Evolutionary conservation across 2,113 vertebrate genomes (phyloP).

Genomic region (Numida meleagris): DNA sequence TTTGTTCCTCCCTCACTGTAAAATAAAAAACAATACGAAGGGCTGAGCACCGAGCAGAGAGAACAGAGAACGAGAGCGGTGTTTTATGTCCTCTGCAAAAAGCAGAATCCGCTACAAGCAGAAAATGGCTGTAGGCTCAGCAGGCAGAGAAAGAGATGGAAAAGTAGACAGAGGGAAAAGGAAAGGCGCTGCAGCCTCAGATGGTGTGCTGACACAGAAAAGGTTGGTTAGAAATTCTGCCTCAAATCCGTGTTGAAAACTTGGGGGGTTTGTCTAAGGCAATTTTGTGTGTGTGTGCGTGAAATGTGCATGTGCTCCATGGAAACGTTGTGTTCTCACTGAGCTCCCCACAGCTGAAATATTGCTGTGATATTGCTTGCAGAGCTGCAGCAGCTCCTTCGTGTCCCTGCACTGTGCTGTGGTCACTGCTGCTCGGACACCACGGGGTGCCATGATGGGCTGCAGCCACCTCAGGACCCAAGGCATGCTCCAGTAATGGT

Average conservation of each 20-base stretch:
- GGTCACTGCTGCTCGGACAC: neutral
- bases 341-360: neutral
- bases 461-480: neutral
- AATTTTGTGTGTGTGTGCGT: neutral
- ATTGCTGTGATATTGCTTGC: neutral
- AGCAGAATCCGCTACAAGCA: neutral
- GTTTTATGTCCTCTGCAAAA: neutral
- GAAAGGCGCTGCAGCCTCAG: neutral
- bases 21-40: neutral
- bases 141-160: neutral
- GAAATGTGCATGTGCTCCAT: neutral
- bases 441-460: accelerated
- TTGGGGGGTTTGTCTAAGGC: neutral
- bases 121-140: conserved; percentile 19
- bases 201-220: neutral
- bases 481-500: accelerated
- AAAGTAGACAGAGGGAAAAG: neutral
- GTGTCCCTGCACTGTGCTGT: neutral
- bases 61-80: neutral
- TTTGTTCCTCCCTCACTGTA: neutral
- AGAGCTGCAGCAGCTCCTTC: neutral
- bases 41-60: neutral
- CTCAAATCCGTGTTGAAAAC: neutral
- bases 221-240: neutral
- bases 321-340: neutral